Evolutionary conservation across 1,140 invertebrate genomes (phyloP).

Genomic region (Bombus waltoni): DNA sequence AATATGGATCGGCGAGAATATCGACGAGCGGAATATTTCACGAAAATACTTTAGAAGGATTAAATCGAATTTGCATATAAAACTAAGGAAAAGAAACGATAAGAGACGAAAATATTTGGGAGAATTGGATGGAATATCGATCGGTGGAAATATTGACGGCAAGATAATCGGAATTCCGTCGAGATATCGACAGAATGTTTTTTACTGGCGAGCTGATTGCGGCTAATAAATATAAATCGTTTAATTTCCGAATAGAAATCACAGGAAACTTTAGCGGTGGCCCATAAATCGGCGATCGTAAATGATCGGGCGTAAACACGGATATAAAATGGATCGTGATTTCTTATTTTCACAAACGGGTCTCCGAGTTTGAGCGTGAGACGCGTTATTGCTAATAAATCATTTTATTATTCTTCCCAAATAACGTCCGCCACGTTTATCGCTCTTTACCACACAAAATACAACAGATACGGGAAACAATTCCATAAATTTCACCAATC

Average conservation of each 20-base stretch:
- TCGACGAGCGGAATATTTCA: not conserved
- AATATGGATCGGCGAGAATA: not conserved
- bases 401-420: not conserved
- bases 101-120: not conserved
- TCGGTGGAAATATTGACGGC: not conserved
- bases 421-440: not conserved
- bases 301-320: slow-evolving; percentile 10
- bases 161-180: not conserved
- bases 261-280: not conserved
- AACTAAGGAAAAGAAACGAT: too few relatives aligned
- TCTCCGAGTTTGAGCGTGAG: not conserved
- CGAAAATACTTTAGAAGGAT: not conserved
- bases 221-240: slow-evolving; percentile 15
- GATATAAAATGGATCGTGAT: not conserved
- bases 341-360: too few relatives aligned
- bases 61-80: not conserved
- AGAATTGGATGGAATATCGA: not conserved
- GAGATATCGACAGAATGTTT: not conserved
- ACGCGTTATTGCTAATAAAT: not conserved
- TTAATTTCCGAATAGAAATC: slow-evolving; percentile 21
- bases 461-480: too few relatives aligned
- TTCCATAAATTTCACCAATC: too few relatives aligned
- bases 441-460: too few relatives aligned
- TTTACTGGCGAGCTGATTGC: not conserved
- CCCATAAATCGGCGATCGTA: slow-evolving; percentile 24